Base-by-base conservation (phyloP, 2,797 vertebrate genomes). In the Esox lucius region DNA sequence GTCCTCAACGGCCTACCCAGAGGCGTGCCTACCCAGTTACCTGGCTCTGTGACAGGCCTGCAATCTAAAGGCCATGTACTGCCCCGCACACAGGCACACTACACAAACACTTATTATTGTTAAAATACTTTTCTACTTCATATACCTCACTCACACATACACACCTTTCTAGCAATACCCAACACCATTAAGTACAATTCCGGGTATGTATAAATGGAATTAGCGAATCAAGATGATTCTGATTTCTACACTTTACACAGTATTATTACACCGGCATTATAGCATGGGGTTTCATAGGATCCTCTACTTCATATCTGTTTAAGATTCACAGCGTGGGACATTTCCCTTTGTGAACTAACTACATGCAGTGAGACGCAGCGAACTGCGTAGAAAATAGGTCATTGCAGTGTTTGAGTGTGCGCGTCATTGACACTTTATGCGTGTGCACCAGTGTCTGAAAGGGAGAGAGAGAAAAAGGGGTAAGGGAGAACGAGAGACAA, bases 371-470 rank as follows among this genome's bases (percentile, higher is more conserved):
- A 70, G 66, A 85, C 73, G 81, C 83, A 2, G 80, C 28, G 70
- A 76, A 86, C 83, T 81, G 68, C 75, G 42, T 49, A 68, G 83
- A 92, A 94, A 93, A 87, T 93, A 91, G 94, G 93, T 94, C 93
- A 93, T 83, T 90, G 91, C 89, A 71, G 86, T 70, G 80, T 87
- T 88, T 87, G 88, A 83, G 86, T 83, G 56, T 85, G 80, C 82
- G 87, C 68, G 71, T 76, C 53, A 77, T 68, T 69, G 42, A 1
- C 42, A 46, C 42, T 49, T 70, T 74, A 80, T 79, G 81, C 73
- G 78, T 19, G 15, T 11, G 59, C 4, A 33, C 5, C 51, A 1
- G 70, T 17, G 51, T 15, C n/a, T 15, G 31, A 39, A 1, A 46
- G 56, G 46, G 51, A 64, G 70, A 28, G 51, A 59, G 70, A 59